Evolutionary conservation across 2,797 vertebrate genomes (phyloP).

Genomic region (Arrhamphus sclerolepis): DNA sequence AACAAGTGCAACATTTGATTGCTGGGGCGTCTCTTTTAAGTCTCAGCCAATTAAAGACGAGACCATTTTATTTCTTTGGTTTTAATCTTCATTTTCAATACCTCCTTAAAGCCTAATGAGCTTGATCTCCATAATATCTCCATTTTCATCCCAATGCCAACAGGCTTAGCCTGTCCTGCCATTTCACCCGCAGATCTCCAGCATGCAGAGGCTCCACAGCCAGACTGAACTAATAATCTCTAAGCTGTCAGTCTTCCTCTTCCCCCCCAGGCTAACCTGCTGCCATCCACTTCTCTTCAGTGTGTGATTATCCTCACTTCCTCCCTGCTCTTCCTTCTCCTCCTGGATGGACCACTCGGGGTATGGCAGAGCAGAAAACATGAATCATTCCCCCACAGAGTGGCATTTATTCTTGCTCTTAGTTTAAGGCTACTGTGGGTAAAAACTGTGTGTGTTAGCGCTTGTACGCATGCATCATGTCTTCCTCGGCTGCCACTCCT

Average conservation of each 20-base stretch:
- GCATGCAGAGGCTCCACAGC: neutral
- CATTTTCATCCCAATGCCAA: neutral
- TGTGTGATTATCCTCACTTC: conserved; percentile 27
- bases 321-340: neutral
- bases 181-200: neutral
- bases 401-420: conserved; percentile 75
- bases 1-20: neutral
- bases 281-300: conserved; percentile 32
- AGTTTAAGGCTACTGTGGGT: conserved; percentile 62
- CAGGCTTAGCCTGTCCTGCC: too few relatives aligned
- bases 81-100: neutral
- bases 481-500: neutral
- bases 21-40: neutral
- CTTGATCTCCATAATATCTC: neutral
- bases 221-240: conserved; percentile 9
- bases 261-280: conserved; percentile 35
- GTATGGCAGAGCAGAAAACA: conserved; percentile 17
- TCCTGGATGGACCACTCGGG: conserved; percentile 5
- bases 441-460: conserved; percentile 8
- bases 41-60: conserved; percentile 1
- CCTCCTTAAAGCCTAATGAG: neutral
- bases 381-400: conserved; percentile 61
- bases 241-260: conserved; percentile 31
- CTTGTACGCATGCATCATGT: neutral
- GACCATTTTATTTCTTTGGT: neutral